Evolutionary conservation across 2,888 invertebrate species (phyloP).

Genomic region (Clivina fossor): DNA sequence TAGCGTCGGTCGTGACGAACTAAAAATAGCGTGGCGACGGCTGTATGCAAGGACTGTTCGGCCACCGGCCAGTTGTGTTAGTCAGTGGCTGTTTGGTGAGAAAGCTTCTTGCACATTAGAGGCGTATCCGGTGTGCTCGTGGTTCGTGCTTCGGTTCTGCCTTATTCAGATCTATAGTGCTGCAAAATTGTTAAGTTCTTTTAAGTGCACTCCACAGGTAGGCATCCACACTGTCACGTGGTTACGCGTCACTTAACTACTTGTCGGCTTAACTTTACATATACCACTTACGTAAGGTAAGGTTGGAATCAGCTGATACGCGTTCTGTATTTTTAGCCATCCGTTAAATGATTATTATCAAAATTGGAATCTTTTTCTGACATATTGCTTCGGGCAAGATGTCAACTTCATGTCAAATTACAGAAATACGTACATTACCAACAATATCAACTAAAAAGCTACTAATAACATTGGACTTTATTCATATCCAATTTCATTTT

Average conservation of each 20-base stretch:
- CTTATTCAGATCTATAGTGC: constrained; percentile 10
- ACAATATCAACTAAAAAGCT: too few relatives aligned
- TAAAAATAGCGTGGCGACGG: constrained; percentile 14
- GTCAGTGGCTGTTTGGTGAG: constrained; percentile 33
- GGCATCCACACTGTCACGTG: constrained; percentile 16
- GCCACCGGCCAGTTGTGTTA: constrained; percentile 28
- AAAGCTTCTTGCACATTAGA: constrained; percentile 13
- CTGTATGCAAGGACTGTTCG: constrained; percentile 16
- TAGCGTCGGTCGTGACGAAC: constrained; percentile 3
- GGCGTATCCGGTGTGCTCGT: constrained; percentile 8
- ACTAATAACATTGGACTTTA: too few relatives aligned
- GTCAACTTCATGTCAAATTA: too few relatives aligned
- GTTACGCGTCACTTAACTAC: constrained; percentile 4
- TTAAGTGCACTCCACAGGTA: constrained; percentile 28
- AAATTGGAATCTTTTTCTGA: constrained; percentile 11
- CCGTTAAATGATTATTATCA: constrained; percentile 11
- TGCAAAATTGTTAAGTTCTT: constrained; percentile 9
- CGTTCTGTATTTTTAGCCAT: too few relatives aligned
- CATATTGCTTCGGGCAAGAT: too few relatives aligned
- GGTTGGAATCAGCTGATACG: too few relatives aligned
- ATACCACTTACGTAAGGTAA: too few relatives aligned
- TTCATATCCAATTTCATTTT: too few relatives aligned
- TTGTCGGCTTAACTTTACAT: too few relatives aligned
- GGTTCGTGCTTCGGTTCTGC: not conserved
- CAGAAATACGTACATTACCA: too few relatives aligned